Base-by-base conservation (phyloP, 2,888 invertebrate species). In the Andrena dorsata region DNA sequence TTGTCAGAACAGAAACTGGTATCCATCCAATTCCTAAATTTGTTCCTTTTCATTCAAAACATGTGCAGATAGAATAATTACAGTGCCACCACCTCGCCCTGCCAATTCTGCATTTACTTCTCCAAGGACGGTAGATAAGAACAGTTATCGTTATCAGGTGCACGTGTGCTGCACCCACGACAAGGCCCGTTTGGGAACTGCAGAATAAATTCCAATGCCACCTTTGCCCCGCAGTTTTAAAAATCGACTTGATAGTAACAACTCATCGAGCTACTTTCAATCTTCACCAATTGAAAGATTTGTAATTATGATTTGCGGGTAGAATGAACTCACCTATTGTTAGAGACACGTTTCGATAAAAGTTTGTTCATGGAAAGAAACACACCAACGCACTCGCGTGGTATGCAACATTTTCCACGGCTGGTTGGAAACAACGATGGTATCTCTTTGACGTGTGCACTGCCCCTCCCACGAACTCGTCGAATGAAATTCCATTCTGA, bases 381-480 rank as follows among this genome's bases (percentile, higher is more conserved):
- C 68, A 2, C 47, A 64, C 41, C 16, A 49, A 35, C n/a, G 26
- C 26, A 30, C 64, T 56, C 60, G 58, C 64, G 30, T 41, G 76
- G 86, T 76, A 81, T 76, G 78, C 83, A 72, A 77, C 78, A 82
- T 73, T 85, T 88, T 82, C 83, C 78, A 85, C 66, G 65, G 74
- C 35, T 69, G 70, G 86, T 76, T 86, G 80, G 82, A 82, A 87
- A 88, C 84, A 86, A 86, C 74, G 86, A 86, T 80, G 81, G 82
- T 88, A 84, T 86, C 80, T 78, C 86, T 88, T 88, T 84, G 88
- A 88, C 80, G 80, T 60, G 65, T 28, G 70, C 58, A 30, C 41
- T 81, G 60, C 61, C 63, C n/a, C 61, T 61, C 63, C 35, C 51
- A 16, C 66, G 61, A 32, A 53, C 65, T 47, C 74, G 71, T 66